phyloP scores from a whole-genome alignment of 2,113 vertebrate genomes.

The Sminthopsis crassicaudata region DNA sequence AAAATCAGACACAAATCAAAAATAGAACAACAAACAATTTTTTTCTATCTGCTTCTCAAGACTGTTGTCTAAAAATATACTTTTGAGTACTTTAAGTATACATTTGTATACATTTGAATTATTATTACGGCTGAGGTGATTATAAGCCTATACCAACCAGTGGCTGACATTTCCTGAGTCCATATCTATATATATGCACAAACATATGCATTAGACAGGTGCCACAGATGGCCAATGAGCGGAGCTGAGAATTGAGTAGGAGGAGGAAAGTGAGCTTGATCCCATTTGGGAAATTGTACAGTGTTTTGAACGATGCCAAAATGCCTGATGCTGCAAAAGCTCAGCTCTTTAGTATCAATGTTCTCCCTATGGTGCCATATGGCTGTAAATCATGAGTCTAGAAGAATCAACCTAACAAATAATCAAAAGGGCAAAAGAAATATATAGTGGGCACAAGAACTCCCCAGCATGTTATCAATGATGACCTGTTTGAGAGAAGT shows the following conservation, averaged over 20 bases:
- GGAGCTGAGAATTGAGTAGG: constrained; percentile 1
- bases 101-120: background rate
- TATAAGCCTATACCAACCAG: background rate
- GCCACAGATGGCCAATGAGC: background rate
- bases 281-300: background rate
- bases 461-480: background rate
- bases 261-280: background rate
- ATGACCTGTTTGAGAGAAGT: background rate
- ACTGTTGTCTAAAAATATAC: background rate
- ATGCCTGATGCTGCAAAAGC: background rate
- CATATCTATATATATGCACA: constrained; percentile 7
- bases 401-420: background rate
- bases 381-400: background rate
- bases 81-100: background rate
- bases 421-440: background rate
- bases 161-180: background rate
- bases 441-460: background rate
- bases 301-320: background rate
- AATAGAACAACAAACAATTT: background rate
- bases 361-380: background rate
- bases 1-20: background rate
- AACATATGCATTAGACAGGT: background rate
- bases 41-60: background rate
- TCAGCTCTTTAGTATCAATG: background rate
- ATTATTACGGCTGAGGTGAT: background rate